A percentile compares a stretch with the other conserved stretches of the same genome.
These are phyloP conservation scores for Synanthedon tipuliformis DNA, from an alignment of 2,888 invertebrate species.

Conservation along the genomic window DNA sequence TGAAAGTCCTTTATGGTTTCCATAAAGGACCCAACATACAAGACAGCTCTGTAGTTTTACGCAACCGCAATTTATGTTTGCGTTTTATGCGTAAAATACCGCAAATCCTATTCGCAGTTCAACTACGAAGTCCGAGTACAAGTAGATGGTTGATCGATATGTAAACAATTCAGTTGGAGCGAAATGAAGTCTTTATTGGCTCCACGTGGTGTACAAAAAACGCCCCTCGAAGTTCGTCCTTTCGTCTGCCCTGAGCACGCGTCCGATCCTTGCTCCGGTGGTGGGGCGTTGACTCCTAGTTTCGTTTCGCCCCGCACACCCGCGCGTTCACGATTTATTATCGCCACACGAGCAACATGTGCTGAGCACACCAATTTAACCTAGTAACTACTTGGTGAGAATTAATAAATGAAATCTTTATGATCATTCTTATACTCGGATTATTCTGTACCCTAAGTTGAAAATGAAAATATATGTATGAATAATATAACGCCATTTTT, in stretches of 20 bases:
- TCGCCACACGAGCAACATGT: constrained; percentile 1
- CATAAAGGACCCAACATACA: neutral
- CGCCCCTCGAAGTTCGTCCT: constrained; percentile 25
- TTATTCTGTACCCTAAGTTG: no score
- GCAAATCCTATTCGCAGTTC: neutral
- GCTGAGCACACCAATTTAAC: no score
- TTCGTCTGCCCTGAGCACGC: constrained; percentile 17
- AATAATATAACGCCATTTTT: no score
- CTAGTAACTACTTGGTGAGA: no score
- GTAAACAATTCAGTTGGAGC: constrained; percentile 1
- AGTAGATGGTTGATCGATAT: no score
- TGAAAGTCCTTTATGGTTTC: no score
- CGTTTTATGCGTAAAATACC: neutral
- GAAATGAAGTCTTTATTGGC: constrained; percentile 8
- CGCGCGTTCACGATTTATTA: constrained; percentile 29
- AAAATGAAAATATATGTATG: no score
- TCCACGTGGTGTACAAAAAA: constrained; percentile 8
- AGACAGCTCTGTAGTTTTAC: neutral
- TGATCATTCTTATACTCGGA: no score
- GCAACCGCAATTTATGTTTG: neutral
- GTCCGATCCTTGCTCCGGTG: constrained; percentile 7
- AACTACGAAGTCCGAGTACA: no score
- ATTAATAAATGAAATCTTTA: no score
- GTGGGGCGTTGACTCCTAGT: constrained; percentile 13
- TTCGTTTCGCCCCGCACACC: constrained; percentile 4